These are phyloP conservation scores for Nylanderia fulva DNA, from an alignment of 1,140 invertebrate genomes.

Conservation along the genomic window DNA sequence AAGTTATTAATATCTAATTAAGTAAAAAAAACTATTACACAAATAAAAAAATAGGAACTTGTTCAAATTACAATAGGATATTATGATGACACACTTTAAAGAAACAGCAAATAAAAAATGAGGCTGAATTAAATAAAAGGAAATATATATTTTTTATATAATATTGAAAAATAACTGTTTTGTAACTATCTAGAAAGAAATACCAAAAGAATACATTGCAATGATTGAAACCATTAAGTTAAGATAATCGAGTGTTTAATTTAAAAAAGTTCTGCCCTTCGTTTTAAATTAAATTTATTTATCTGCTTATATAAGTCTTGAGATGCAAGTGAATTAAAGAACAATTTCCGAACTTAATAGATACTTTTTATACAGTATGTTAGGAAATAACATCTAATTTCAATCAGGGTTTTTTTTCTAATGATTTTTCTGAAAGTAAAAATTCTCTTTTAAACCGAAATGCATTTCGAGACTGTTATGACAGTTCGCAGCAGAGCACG, in stretches of 20 bases:
- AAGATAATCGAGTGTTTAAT: background rate
- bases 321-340: background rate
- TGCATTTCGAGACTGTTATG: constrained; percentile 49
- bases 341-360: background rate
- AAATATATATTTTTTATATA: background rate
- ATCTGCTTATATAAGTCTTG: background rate
- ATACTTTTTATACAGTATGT: background rate
- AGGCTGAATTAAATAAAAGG: background rate
- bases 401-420: background rate
- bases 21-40: too few species aligned
- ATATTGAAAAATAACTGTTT: background rate
- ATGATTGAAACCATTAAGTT: background rate
- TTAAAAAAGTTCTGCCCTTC: background rate
- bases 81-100: too few species aligned
- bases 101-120: background rate
- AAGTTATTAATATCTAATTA: too few species aligned
- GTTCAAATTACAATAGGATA: too few species aligned
- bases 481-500: constrained; percentile 64
- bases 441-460: background rate
- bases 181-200: background rate
- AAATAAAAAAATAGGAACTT: too few species aligned
- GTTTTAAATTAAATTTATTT: background rate
- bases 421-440: constrained; percentile 20
- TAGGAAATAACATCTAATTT: background rate
- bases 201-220: background rate